Conservation (phyloP, 2,888 invertebrate genomes). For the Vesta saturnalis region DNA sequence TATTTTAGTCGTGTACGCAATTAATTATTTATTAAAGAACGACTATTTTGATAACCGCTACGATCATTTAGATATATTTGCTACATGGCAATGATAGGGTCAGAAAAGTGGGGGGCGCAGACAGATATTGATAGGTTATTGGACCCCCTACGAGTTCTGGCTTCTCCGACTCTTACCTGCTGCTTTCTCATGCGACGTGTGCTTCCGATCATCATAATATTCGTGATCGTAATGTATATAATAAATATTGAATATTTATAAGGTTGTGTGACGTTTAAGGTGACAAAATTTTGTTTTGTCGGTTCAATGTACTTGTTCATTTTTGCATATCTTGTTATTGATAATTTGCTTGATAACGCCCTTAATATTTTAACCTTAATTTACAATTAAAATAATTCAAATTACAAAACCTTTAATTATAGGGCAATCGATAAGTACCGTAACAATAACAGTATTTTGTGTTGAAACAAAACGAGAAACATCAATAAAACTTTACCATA, state of each 20-base stretch:
- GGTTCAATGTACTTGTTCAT: not conserved
- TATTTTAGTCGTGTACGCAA: not conserved
- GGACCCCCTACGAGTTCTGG: constrained; percentile 47
- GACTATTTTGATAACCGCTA: constrained; percentile 19
- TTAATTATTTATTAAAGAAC: constrained; percentile 23
- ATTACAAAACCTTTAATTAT: too few species aligned
- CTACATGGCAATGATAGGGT: constrained; percentile 50
- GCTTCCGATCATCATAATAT: constrained; percentile 25
- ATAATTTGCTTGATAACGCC: too few species aligned
- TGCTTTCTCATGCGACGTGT: constrained; percentile 49
- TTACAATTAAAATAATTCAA: too few species aligned
- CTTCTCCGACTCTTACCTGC: constrained; percentile 42
- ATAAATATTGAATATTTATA: not conserved
- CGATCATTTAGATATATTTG: constrained; percentile 34
- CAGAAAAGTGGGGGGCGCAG: constrained; percentile 41
- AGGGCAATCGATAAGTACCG: too few species aligned
- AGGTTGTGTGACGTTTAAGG: not conserved
- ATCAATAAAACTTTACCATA: too few species aligned
- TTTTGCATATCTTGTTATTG: too few species aligned
- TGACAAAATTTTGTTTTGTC: not conserved
- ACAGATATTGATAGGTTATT: constrained; percentile 53
- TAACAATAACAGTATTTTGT: too few species aligned
- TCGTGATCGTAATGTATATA: not conserved
- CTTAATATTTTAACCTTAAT: too few species aligned
- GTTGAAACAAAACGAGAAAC: too few species aligned